These are phyloP conservation scores for Cyclophora albipunctata DNA, from an alignment of 2,888 invertebrate species.

Conservation along the genomic window DNA sequence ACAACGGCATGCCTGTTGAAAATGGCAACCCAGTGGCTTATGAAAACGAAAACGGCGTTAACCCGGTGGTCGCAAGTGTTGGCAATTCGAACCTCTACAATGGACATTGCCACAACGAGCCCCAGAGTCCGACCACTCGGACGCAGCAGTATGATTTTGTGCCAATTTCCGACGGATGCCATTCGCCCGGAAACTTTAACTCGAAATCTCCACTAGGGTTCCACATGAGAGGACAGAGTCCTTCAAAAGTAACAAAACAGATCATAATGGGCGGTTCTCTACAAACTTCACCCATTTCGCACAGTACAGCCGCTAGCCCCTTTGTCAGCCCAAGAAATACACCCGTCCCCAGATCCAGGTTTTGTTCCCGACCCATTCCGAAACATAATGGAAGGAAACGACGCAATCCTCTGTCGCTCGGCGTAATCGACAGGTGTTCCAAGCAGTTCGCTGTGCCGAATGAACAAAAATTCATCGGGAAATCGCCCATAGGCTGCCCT, in stretches of 20 bases:
- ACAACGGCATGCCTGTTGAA: conserved; percentile 37
- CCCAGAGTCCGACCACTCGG: conserved; percentile 84
- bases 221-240: conserved; percentile 53
- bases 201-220: conserved; percentile 62
- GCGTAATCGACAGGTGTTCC: conserved; percentile 42
- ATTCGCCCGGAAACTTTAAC: conserved; percentile 74
- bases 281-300: conserved; percentile 68
- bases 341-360: conserved; percentile 80
- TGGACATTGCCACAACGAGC: conserved; percentile 69
- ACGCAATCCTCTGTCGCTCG: conserved; percentile 51
- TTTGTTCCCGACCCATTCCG: conserved; percentile 70
- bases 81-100: conserved; percentile 47
- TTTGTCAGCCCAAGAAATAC: conserved; percentile 89
- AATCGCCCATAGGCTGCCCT: conserved; percentile 40
- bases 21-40: conserved; percentile 44
- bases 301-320: conserved; percentile 83
- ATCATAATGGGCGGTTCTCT: conserved; percentile 56
- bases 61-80: conserved; percentile 31
- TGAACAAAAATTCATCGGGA: conserved; percentile 58
- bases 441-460: conserved; percentile 64
- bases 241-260: conserved; percentile 49
- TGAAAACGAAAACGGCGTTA: conserved; percentile 30
- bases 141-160: conserved; percentile 89
- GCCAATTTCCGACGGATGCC: conserved; percentile 88
- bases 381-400: conserved; percentile 55